phyloP scores from a whole-genome alignment of 2,113 vertebrate species.

The Perca schrenkii region DNA sequence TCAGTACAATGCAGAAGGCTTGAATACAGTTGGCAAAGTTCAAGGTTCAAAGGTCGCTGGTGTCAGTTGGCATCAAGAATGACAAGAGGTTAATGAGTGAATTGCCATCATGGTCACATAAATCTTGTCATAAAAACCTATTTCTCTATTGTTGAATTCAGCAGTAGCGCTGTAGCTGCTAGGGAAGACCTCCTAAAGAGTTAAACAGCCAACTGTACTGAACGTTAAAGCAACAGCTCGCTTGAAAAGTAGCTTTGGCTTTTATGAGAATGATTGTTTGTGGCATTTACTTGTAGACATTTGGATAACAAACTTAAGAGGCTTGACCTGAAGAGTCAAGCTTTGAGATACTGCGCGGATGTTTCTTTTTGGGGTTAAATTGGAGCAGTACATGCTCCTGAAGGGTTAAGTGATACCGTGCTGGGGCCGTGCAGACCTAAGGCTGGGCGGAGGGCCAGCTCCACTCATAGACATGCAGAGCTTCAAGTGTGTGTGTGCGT shows the following conservation, averaged over 20 bases:
- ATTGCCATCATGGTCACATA: slow-evolving; percentile 14
- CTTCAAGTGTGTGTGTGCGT: slow-evolving; percentile 62
- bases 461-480: slow-evolving; percentile 85
- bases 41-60: slow-evolving; percentile 36
- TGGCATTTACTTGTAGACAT: slow-evolving; percentile 31
- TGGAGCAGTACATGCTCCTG: slow-evolving; percentile 57
- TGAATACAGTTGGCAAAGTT: slow-evolving; percentile 16
- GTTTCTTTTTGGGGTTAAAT: slow-evolving; percentile 62
- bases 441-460: slow-evolving; percentile 81
- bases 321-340: slow-evolving; percentile 35
- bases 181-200: slow-evolving; percentile 45
- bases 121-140: slow-evolving; percentile 26
- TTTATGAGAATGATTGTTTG: slow-evolving; percentile 30
- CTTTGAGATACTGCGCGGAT: slow-evolving; percentile 39
- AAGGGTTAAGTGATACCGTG: slow-evolving; percentile 82
- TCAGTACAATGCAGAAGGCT: background rate
- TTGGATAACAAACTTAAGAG: slow-evolving; percentile 27
- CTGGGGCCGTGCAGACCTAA: slow-evolving; percentile 76
- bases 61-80: slow-evolving; percentile 11
- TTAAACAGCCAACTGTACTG: slow-evolving; percentile 47
- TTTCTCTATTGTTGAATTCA: slow-evolving; percentile 43
- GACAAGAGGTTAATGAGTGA: slow-evolving; percentile 28
- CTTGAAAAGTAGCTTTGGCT: slow-evolving; percentile 11
- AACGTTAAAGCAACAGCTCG: slow-evolving; percentile 59
- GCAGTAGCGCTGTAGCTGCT: slow-evolving; percentile 22